Conservation (phyloP, 1,140 invertebrate species). For the Diuraphis noxia region DNA sequence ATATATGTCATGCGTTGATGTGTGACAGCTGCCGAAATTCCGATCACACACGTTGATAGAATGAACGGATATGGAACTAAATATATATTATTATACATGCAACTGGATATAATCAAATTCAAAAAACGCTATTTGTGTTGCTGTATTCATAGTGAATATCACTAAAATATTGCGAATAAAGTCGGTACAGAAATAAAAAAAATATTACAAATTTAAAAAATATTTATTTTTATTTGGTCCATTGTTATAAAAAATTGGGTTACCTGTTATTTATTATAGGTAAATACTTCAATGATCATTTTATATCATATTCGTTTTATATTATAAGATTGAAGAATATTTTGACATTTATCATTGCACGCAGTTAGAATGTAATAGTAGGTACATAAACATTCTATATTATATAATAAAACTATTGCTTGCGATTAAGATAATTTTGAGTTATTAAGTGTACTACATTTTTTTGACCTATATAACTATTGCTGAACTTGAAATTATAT, state of each 20-base stretch:
- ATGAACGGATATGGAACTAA: not conserved
- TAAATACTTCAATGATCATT: too few relatives aligned
- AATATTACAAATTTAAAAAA: not conserved
- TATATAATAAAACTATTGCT: too few relatives aligned
- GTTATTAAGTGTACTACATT: too few relatives aligned
- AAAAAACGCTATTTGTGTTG: not conserved
- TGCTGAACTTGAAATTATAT: too few relatives aligned
- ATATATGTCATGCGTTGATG: not conserved
- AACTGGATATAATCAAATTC: not conserved
- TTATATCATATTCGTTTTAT: too few relatives aligned
- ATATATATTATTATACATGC: not conserved
- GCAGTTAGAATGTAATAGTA: too few relatives aligned
- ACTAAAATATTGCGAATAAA: not conserved
- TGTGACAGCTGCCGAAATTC: constrained; percentile 25
- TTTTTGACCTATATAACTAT: too few relatives aligned
- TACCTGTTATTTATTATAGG: too few relatives aligned
- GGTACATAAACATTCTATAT: too few relatives aligned
- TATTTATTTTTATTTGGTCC: not conserved
- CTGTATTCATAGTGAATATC: not conserved
- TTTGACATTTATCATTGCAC: too few relatives aligned
- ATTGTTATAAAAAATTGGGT: not conserved
- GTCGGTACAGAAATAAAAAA: not conserved
- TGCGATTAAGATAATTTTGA: too few relatives aligned
- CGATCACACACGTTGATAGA: not conserved
- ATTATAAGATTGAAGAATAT: too few relatives aligned